Conservation (phyloP, 2,797 vertebrate genomes). For the Chrysocyon brachyurus region DNA sequence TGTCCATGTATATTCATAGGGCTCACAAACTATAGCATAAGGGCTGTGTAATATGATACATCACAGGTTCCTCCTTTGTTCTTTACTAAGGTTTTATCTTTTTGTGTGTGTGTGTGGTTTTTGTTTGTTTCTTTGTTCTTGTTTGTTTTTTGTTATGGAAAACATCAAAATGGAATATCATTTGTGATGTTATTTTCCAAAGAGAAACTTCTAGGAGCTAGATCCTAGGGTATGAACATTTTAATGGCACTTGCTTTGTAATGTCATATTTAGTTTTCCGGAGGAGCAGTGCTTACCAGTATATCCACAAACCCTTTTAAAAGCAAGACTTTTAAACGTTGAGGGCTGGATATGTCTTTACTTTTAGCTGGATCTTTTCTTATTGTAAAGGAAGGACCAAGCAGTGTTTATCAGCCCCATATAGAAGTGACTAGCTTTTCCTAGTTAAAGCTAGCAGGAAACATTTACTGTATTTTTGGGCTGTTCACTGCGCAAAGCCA, state of each 20-base stretch:
- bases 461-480: neutral
- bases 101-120: neutral
- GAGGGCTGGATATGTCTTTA: slow-evolving; percentile 25
- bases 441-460: slow-evolving; percentile 22
- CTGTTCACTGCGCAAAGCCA: neutral
- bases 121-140: neutral
- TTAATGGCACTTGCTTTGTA: slow-evolving; percentile 56
- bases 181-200: slow-evolving; percentile 60
- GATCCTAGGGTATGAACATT: slow-evolving; percentile 1
- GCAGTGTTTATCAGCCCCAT: neutral
- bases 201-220: slow-evolving; percentile 55
- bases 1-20: slow-evolving; percentile 23
- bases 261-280: slow-evolving; percentile 50
- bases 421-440: slow-evolving; percentile 17
- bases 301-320: neutral
- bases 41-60: neutral
- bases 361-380: slow-evolving; percentile 41
- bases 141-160: neutral
- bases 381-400: slow-evolving; percentile 11
- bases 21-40: slow-evolving; percentile 10
- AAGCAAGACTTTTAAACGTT: slow-evolving; percentile 45
- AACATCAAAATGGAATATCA: slow-evolving; percentile 23
- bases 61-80: neutral
- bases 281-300: neutral
- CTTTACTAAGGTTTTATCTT: slow-evolving; percentile 18